These are phyloP conservation scores for Orestias chungarensis DNA, from an alignment of 2,797 vertebrate genomes.

Conservation along the genomic window DNA sequence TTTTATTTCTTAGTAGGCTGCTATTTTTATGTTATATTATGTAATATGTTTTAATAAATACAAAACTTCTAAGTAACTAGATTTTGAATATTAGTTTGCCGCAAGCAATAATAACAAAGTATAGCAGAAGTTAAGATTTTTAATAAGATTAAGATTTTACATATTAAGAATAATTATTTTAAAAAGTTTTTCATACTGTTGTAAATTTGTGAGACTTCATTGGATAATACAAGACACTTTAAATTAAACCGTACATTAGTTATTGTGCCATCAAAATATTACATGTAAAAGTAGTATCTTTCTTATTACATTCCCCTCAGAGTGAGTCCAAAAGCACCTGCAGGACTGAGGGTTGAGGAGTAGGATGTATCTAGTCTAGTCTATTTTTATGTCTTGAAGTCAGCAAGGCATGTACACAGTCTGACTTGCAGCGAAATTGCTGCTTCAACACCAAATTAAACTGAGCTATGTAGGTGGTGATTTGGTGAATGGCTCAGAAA, in stretches of 20 bases:
- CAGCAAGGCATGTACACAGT: conserved; percentile 23
- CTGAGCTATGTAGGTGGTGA: conserved; percentile 30
- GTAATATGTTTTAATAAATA: background rate
- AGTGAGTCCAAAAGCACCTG: background rate
- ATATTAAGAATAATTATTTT: too few relatives aligned
- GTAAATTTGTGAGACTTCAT: background rate
- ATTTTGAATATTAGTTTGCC: background rate
- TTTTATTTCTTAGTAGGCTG: background rate
- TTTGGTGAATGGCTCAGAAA: conserved; percentile 39
- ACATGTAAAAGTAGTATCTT: background rate
- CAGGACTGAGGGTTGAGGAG: background rate
- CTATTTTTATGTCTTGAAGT: background rate
- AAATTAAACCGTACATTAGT: background rate
- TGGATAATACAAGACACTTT: background rate
- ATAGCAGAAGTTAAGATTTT: background rate
- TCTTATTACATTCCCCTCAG: background rate
- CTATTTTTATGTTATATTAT: background rate
- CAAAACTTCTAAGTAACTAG: background rate
- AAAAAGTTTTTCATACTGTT: too few relatives aligned
- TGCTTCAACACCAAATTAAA: conserved; percentile 25
- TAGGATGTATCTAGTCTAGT: background rate
- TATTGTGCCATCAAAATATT: background rate
- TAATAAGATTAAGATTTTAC: background rate
- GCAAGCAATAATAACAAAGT: background rate
- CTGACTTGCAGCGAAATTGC: conserved; percentile 38